Evolutionary conservation across 2,888 invertebrate species (phyloP), one percentile per base, ranked within the genome.

Genomic region (Lasioglossum villosulum): DNA sequence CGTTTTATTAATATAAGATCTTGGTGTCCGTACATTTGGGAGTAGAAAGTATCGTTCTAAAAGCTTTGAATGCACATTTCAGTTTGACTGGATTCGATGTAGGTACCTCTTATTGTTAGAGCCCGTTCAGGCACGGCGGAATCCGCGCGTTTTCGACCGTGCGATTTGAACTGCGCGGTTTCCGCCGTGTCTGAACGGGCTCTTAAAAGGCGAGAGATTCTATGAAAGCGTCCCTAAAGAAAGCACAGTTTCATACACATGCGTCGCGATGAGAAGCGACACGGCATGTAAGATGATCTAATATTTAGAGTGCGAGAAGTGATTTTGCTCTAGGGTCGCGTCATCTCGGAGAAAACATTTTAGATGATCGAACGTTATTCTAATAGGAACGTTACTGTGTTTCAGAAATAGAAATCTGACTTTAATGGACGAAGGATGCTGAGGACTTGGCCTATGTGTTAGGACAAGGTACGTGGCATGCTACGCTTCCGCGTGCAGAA

Each of bases 361-460:
- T 63, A 30, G 30, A 16, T 19, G 30, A 63, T 63, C 30, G 63
- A 19, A 63, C 63, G 63, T 27, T 12, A 23, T 68, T 68, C 37
- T 72, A 45, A 30, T 27, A 73, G 8, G 4, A 2, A 12, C 23
- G 16, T 48, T 75, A n/a, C 77, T 52, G 3, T 83, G 72, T 85
- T 76, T 37, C 83, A 85, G 84, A 79, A 39, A 8, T 4, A 4
- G 14, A 52, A 37, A 30, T 42, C 30, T 23, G 27, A 34, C 23
- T 39, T 12, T 4, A 27, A 12, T n/a, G 30, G 23, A 5, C 23
- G 45, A 72, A 68, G 34, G 23, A 59, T 76, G 74, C 27, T 66
- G 23, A 73, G 34, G 16, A 76, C 76, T 34, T 10, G 14, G 37
- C 27, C 5, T 4, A n/a, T 30, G 45, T 37, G 19, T 59, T 30